Conservation (phyloP, 1,140 invertebrate species). For the Ceratosolen solmsi region DNA sequence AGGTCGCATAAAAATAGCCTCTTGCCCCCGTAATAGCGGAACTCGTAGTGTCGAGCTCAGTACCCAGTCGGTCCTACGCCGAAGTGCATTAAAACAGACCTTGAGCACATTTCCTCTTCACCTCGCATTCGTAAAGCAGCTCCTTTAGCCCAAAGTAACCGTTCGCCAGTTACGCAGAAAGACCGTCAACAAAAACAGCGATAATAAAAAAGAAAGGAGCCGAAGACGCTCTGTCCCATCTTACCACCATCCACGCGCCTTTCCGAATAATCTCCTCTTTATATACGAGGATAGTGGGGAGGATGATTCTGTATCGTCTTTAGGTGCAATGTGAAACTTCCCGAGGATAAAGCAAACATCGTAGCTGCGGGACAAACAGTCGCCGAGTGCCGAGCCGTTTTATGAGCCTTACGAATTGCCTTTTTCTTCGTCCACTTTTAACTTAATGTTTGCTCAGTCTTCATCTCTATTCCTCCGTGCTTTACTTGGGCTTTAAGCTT, state of each 20-base stretch:
- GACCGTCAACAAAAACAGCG: background rate
- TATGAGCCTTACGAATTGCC: conserved; percentile 53
- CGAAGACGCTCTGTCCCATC: background rate
- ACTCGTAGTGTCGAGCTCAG: background rate
- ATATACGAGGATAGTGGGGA: background rate
- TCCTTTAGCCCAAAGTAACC: conserved; percentile 13
- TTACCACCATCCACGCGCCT: background rate
- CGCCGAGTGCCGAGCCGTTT: conserved; percentile 50
- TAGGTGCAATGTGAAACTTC: conserved; percentile 35
- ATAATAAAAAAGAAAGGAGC: background rate
- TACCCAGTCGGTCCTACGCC: background rate
- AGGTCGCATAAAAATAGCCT: conserved; percentile 16
- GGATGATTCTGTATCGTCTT: conserved; percentile 21
- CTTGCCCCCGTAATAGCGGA: background rate
- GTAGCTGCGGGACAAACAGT: conserved; percentile 30
- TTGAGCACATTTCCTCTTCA: conserved; percentile 3
- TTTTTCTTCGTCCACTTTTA: conserved; percentile 47
- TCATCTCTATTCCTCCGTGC: conserved; percentile 36
- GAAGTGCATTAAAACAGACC: conserved; percentile 32
- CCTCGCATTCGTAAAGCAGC: background rate
- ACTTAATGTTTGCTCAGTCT: conserved; percentile 48
- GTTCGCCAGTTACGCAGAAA: background rate
- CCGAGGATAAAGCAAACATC: conserved; percentile 55
- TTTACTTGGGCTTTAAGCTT: background rate
- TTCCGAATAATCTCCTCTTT: conserved; percentile 32